Conservation (phyloP, 2,888 invertebrate genomes). For the Osedax fenrisi region DNA sequence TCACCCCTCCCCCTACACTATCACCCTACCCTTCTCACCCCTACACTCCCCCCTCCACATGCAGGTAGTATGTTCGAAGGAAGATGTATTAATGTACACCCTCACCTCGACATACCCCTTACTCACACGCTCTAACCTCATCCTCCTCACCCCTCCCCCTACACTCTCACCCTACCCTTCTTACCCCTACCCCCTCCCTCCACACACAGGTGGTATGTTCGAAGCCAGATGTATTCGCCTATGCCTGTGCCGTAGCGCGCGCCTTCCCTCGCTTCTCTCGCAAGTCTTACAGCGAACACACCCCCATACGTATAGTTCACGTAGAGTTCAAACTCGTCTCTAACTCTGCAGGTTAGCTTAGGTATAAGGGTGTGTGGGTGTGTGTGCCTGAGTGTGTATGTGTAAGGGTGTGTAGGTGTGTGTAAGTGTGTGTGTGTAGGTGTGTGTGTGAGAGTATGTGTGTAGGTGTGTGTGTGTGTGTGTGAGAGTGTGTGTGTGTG, state of each 20-base stretch:
- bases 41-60: no score
- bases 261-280: slow-evolving; percentile 65
- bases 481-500: neutral
- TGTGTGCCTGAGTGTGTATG: neutral
- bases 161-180: no score
- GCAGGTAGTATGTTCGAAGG: no score
- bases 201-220: slow-evolving; percentile 67
- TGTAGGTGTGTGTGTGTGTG: neutral
- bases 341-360: no score
- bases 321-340: slow-evolving; percentile 55
- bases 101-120: no score
- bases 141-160: no score
- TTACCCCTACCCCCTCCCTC: no score
- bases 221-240: slow-evolving; percentile 64
- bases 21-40: no score
- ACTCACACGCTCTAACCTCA: no score
- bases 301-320: slow-evolving; percentile 39
- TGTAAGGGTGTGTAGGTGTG: neutral
- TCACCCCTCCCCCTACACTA: no score
- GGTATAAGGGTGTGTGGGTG: no score
- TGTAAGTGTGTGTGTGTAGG: neutral
- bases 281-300: slow-evolving; percentile 52
- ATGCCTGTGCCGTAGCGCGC: slow-evolving; percentile 68
- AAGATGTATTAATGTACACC: no score
- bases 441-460: neutral